Evolutionary conservation across 2,888 invertebrate genomes (phyloP).

Genomic region (Prenolepis imparis): DNA sequence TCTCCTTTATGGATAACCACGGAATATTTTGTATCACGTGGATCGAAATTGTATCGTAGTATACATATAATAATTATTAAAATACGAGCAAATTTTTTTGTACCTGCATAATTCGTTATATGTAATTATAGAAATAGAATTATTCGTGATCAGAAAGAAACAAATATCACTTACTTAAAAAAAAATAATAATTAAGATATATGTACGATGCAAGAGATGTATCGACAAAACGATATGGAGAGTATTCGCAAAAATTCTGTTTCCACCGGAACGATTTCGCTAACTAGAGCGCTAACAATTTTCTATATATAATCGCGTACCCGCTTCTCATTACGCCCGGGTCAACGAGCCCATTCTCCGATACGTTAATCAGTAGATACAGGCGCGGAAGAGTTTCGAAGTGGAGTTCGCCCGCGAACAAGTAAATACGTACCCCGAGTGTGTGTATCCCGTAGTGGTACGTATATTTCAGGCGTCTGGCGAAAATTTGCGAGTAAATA

Average conservation of each 20-base stretch:
- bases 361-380: slow-evolving; percentile 54
- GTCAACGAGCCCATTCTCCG: slow-evolving; percentile 44
- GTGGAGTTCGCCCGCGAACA: slow-evolving; percentile 28
- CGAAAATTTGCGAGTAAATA: slow-evolving; percentile 74
- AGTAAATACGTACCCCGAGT: slow-evolving; percentile 27
- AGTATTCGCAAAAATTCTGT: slow-evolving; percentile 4
- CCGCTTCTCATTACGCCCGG: slow-evolving; percentile 31
- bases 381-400: slow-evolving; percentile 41
- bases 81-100: background rate
- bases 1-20: background rate
- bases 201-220: background rate
- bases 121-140: background rate
- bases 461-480: slow-evolving; percentile 60
- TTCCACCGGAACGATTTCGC: slow-evolving; percentile 12
- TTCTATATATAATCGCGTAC: slow-evolving; percentile 1
- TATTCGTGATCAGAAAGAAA: background rate
- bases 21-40: background rate
- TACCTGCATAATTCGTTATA: background rate
- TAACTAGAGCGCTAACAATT: slow-evolving; percentile 18
- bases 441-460: slow-evolving; percentile 28
- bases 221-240: background rate
- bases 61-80: background rate
- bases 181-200: slow-evolving; percentile 6
- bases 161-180: background rate
- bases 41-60: background rate